phyloP scores from a whole-genome alignment of 1,140 invertebrate genomes.

The Achroia grisella region DNA sequence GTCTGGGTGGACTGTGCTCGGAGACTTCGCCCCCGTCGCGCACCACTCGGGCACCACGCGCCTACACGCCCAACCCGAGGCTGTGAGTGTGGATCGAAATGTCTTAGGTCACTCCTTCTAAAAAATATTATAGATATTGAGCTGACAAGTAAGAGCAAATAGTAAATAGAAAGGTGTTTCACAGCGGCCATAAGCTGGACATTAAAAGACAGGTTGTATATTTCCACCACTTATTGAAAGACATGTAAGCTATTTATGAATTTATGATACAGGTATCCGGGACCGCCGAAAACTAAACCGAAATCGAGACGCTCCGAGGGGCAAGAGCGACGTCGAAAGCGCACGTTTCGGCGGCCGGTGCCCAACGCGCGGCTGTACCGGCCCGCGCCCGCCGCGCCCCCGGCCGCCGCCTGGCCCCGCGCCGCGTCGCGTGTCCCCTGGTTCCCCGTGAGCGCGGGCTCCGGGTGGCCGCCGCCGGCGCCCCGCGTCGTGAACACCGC shows the following conservation, averaged over 20 bases:
- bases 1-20: constrained; percentile 2
- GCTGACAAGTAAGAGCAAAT: no score
- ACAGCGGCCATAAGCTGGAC: no score
- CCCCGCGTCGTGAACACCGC: constrained; percentile 21
- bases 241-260: no score
- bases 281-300: constrained; percentile 2
- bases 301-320: constrained; percentile 5
- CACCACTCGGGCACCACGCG: constrained; percentile 2
- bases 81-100: constrained; percentile 23
- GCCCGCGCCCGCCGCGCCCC: constrained; percentile 17
- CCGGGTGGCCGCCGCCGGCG: constrained; percentile 22
- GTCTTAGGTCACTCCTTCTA: no score
- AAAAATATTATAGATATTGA: no score
- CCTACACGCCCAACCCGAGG: constrained; percentile 38
- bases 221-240: no score
- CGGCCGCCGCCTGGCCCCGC: constrained; percentile 9
- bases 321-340: constrained; percentile 11
- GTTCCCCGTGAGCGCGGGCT: constrained; percentile 8
- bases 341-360: constrained; percentile 18
- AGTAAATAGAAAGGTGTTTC: no score
- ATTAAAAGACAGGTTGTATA: no score
- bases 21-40: not conserved
- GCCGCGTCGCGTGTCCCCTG: constrained; percentile 28
- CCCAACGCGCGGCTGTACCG: constrained; percentile 40
- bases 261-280: constrained; percentile 23